These are phyloP conservation scores for Albula goreensis DNA, from an alignment of 2,113 vertebrate genomes.

Conservation along the genomic window DNA sequence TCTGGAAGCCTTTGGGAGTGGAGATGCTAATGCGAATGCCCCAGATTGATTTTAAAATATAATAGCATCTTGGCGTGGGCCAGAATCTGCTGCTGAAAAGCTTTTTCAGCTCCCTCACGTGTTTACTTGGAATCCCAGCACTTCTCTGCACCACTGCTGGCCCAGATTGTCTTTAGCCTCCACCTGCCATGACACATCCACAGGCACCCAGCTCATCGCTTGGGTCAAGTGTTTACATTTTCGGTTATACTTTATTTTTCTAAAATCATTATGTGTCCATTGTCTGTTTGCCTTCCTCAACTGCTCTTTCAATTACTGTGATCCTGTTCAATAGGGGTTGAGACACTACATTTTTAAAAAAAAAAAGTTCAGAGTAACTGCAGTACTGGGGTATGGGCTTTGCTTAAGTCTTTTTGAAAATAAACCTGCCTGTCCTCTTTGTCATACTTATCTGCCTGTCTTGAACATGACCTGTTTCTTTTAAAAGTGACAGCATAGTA, in stretches of 20 bases:
- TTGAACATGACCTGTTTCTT: neutral
- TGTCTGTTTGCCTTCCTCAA: neutral
- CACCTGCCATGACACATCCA: neutral
- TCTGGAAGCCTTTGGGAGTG: neutral
- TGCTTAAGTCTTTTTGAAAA: neutral
- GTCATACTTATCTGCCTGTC: neutral
- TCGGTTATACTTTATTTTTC: neutral
- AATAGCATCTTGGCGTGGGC: neutral
- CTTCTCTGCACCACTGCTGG: neutral
- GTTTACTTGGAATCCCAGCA: neutral
- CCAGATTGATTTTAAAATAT: neutral
- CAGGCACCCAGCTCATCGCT: neutral
- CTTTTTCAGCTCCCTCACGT: neutral
- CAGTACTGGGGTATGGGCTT: neutral
- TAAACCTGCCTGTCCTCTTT: neutral
- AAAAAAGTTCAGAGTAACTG: neutral
- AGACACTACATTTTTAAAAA: too few species aligned
- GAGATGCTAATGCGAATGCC: neutral
- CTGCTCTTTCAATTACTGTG: neutral
- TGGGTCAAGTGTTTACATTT: neutral
- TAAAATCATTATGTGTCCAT: neutral
- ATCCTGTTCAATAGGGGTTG: neutral
- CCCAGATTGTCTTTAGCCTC: neutral
- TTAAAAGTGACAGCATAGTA: neutral
- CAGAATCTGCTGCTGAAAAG: neutral